These are phyloP conservation scores for Lanistes nyassanus DNA, from an alignment of 1,140 invertebrate genomes.

Conservation along the genomic window DNA sequence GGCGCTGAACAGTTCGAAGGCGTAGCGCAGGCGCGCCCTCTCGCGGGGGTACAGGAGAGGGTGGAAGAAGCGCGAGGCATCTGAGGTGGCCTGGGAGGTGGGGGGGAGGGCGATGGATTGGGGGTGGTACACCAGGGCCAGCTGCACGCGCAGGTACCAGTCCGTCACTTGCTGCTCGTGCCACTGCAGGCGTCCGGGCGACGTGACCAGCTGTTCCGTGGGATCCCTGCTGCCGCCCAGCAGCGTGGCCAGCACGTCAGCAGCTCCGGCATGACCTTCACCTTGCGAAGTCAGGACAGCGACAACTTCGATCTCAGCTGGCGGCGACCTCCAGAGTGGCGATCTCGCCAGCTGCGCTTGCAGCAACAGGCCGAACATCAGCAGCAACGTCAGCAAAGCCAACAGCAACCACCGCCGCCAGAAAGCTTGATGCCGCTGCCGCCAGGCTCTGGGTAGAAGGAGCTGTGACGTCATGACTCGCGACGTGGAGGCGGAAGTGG, in stretches of 20 bases:
- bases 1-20: constrained; percentile 9
- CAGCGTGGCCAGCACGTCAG: neutral
- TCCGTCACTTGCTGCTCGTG: neutral
- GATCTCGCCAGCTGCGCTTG: neutral
- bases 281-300: neutral
- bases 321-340: too few species aligned
- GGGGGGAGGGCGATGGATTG: neutral
- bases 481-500: neutral
- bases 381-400: neutral
- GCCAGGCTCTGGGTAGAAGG: neutral
- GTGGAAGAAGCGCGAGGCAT: constrained; percentile 12
- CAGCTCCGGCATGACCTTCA: neutral
- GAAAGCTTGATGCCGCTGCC: neutral
- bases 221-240: neutral
- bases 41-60: constrained; percentile 9
- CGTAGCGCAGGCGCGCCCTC: constrained; percentile 13
- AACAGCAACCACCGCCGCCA: neutral
- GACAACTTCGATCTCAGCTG: neutral
- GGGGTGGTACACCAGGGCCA: neutral
- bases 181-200: neutral
- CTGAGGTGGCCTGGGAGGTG: neutral
- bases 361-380: neutral
- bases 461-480: neutral
- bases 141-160: constrained; percentile 13
- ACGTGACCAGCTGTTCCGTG: too few species aligned